Evolutionary conservation across 2,888 invertebrate genomes (phyloP).

Genomic region (Apamea epomidion): DNA sequence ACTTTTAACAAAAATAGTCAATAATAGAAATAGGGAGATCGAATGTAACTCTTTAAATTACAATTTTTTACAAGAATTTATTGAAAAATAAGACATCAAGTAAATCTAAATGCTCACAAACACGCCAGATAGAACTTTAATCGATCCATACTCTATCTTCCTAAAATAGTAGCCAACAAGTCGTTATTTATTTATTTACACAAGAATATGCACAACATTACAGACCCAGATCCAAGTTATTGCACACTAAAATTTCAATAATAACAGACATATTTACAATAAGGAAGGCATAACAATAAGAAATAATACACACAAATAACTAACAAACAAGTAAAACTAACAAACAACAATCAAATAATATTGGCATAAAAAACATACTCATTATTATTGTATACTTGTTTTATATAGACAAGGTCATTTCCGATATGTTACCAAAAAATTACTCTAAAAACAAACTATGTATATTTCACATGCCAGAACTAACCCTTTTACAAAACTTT

Average conservation of each 20-base stretch:
- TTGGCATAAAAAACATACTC: too few relatives aligned
- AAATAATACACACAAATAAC: too few relatives aligned
- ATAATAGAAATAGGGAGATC: neutral
- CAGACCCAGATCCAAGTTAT: too few relatives aligned
- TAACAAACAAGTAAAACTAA: too few relatives aligned
- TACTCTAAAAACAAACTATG: neutral
- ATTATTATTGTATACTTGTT: too few relatives aligned
- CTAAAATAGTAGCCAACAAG: neutral
- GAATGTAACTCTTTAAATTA: neutral
- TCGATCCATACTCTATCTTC: neutral
- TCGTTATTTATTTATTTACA: too few relatives aligned
- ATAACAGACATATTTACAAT: too few relatives aligned
- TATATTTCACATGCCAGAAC: neutral
- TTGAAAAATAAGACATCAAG: too few relatives aligned
- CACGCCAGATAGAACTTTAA: neutral
- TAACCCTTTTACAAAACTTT: slow-evolving; percentile 29
- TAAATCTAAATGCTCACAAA: neutral
- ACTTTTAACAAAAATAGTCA: neutral
- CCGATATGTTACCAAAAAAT: neutral
- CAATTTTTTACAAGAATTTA: neutral
- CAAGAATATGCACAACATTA: too few relatives aligned
- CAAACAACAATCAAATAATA: too few relatives aligned
- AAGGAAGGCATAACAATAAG: too few relatives aligned
- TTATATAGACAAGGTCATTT: neutral
- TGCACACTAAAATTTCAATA: too few relatives aligned